phyloP scores from a whole-genome alignment of 92 coral and sea anemone species.

The Palythoa caribaeorum region DNA sequence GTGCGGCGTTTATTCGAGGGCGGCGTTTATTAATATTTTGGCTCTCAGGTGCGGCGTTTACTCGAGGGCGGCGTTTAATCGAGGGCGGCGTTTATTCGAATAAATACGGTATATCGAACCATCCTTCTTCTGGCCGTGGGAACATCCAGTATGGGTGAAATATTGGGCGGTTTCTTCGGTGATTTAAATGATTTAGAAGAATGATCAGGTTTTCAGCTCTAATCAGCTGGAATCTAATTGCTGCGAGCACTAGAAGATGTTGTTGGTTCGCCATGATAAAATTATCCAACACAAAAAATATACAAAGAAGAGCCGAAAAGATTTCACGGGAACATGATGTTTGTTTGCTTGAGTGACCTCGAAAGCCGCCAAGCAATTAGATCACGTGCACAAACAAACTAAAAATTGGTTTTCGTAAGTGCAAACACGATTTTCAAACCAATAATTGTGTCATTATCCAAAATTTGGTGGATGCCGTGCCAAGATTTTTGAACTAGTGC shows the following conservation, averaged over 20 bases:
- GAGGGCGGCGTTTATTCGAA: too few species aligned
- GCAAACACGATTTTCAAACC: constrained; percentile 37
- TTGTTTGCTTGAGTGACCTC: constrained; percentile 40
- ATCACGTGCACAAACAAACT: constrained; percentile 29
- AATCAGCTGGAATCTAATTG: neutral
- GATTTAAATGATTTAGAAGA: neutral
- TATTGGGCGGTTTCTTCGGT: constrained; percentile 23
- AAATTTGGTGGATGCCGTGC: constrained; percentile 42
- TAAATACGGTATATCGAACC: too few species aligned
- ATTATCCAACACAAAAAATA: constrained; percentile 52
- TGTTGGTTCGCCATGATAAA: constrained; percentile 58
- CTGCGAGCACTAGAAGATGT: constrained; percentile 53
- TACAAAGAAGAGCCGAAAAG: constrained; percentile 48
- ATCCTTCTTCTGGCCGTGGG: constrained; percentile 59
- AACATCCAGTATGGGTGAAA: constrained; percentile 64
- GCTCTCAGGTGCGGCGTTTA: too few species aligned
- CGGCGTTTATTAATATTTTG: too few species aligned
- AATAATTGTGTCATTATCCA: constrained; percentile 34
- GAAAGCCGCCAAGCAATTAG: constrained; percentile 37
- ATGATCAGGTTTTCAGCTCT: constrained; percentile 9
- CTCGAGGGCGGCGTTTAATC: too few species aligned
- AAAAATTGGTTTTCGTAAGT: constrained; percentile 31
- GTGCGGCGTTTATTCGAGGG: too few species aligned
- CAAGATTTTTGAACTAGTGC: constrained; percentile 35
- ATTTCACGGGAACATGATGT: constrained; percentile 47